Base-by-base conservation (phyloP, 2,888 invertebrate genomes). In the Rugalucina vietnamica region DNA sequence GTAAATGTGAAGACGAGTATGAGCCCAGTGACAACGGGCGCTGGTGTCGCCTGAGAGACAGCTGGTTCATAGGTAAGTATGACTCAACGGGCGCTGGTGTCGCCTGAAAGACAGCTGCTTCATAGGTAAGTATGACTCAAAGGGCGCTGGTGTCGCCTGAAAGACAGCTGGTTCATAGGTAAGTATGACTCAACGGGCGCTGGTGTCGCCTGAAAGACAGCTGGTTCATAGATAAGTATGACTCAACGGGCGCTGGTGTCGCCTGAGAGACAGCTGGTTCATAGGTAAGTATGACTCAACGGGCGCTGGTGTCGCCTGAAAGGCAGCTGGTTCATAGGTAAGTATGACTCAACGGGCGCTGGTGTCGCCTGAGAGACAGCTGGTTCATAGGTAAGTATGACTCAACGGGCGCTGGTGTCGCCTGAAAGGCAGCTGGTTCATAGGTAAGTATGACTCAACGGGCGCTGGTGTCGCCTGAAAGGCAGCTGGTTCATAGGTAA, bases 371-470 rank as follows among this genome's bases (percentile, higher is more conserved):
- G n/a, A n/a, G n/a, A n/a, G n/a, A n/a, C n/a, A n/a, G n/a, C n/a
- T n/a, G n/a, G n/a, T n/a, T n/a, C n/a, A n/a, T n/a, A n/a, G n/a
- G n/a, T n/a, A n/a, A n/a, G n/a, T n/a, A n/a, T n/a, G n/a, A n/a
- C n/a, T n/a, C 36, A 79, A 83, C 24, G 86, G 87, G 3, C 80
- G 80, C 29, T 86, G 87, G 81, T 90, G 90, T 78, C 83, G 86
- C 50, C 82, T 86, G 27, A 69, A 84, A 43, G 75, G 76, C 0
- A 84, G 82, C 14, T 89, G 89, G 88, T 87, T 89, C 54, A 77
- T 90, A 5, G 29, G 72, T 72, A 34, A 32, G n/a, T 5, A 54
- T 21, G n/a, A n/a, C n/a, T n/a, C n/a, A n/a, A n/a, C n/a, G n/a
- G n/a, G n/a, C n/a, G n/a, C n/a, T n/a, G n/a, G n/a, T n/a, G n/a